phyloP scores from a whole-genome alignment of 2,113 vertebrate species.

The Setophaga petechia region DNA sequence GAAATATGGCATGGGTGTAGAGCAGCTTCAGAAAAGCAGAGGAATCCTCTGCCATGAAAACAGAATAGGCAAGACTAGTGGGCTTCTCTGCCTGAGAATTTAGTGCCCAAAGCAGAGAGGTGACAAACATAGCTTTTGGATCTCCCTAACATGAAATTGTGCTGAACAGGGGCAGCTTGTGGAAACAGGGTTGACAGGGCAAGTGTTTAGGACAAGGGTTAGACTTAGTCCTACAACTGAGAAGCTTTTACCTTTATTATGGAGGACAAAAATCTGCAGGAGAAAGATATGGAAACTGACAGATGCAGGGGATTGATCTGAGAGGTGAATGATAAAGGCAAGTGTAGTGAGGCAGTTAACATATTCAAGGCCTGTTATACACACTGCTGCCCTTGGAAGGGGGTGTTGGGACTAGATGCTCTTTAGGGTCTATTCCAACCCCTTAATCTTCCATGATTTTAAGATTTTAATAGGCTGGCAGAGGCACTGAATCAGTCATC shows the following conservation, averaged over 20 bases:
- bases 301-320: neutral
- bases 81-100: neutral
- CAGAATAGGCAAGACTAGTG: neutral
- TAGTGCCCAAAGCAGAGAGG: neutral
- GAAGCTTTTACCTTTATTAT: neutral
- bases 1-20: neutral
- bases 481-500: neutral
- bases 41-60: neutral
- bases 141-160: neutral
- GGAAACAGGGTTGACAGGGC: neutral
- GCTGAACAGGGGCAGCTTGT: neutral
- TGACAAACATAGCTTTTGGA: neutral
- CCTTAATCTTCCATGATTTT: neutral
- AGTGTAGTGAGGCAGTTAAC: neutral
- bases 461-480: neutral
- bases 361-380: accelerated
- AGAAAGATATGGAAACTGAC: neutral
- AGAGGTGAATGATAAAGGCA: neutral
- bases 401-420: neutral
- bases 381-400: neutral
- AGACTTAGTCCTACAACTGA: neutral
- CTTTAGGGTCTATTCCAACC: neutral
- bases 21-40: neutral
- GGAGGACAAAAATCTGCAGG: neutral
- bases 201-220: neutral